These are phyloP conservation scores for Philotrypesis tridentata DNA, from an alignment of 1,140 invertebrate genomes.

Conservation along the genomic window DNA sequence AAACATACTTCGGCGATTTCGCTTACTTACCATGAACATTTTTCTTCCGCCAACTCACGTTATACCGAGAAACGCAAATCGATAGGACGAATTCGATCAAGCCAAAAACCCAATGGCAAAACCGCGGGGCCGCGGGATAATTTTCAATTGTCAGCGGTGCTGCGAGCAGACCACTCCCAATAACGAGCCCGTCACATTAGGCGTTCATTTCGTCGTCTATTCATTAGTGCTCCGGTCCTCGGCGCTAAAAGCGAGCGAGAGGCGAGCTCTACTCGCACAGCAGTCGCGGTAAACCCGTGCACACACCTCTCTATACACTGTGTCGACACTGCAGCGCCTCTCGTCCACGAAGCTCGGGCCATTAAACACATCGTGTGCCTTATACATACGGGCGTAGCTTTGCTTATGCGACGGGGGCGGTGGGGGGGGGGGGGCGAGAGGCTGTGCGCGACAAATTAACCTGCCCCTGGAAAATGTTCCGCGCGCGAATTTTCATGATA, in stretches of 20 bases:
- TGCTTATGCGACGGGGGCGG: slow-evolving; percentile 54
- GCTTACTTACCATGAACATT: too few relatives aligned
- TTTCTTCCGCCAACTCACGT: too few relatives aligned
- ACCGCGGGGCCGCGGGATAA: background rate
- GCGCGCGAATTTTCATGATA: background rate
- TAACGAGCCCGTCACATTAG: background rate
- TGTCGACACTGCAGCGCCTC: too few relatives aligned
- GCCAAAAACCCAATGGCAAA: background rate
- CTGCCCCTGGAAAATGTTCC: slow-evolving; percentile 1
- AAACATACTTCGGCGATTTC: too few relatives aligned
- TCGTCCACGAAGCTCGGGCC: slow-evolving; percentile 1
- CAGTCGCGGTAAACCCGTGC: background rate
- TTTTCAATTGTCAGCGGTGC: background rate
- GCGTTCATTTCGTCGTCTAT: background rate
- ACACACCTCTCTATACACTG: background rate
- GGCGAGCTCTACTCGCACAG: background rate
- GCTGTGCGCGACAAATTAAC: slow-evolving; percentile 61
- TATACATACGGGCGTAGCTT: slow-evolving; percentile 20
- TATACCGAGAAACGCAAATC: too few relatives aligned
- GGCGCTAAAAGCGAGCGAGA: background rate
- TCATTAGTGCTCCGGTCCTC: background rate
- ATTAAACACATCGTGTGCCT: slow-evolving; percentile 56
- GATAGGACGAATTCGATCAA: too few relatives aligned
- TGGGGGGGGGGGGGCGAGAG: slow-evolving; percentile 57
- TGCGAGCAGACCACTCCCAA: background rate